phyloP scores from a whole-genome alignment of 2,888 invertebrate species.

The Pinctada fucata region DNA sequence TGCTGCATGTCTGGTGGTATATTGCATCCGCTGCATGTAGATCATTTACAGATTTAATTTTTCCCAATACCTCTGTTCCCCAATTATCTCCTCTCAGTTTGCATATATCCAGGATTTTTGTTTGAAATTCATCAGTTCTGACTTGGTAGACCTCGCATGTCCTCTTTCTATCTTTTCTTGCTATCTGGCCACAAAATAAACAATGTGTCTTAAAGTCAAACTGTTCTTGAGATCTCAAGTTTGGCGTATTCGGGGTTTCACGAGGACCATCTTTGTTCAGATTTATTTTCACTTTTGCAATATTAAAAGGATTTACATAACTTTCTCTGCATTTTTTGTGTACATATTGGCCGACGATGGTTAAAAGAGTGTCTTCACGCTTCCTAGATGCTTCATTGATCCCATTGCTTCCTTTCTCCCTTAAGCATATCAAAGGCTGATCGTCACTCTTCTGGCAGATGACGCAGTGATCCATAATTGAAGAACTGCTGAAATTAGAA shows the following conservation, averaged over 20 bases:
- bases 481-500: too few species aligned
- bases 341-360: neutral
- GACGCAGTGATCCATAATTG: neutral
- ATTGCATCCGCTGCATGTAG: slow-evolving; percentile 28
- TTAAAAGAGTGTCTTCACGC: neutral
- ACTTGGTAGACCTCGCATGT: slow-evolving; percentile 11
- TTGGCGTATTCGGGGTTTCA: too few species aligned
- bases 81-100: slow-evolving; percentile 15
- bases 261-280: too few species aligned
- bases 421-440: neutral
- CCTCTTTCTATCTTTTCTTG: too few species aligned
- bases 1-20: slow-evolving; percentile 33
- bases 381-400: neutral
- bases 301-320: neutral
- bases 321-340: neutral
- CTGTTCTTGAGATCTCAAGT: too few species aligned
- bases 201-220: too few species aligned
- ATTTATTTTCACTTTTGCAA: too few species aligned
- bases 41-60: slow-evolving; percentile 9
- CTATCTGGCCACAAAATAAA: too few species aligned
- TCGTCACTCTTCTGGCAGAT: neutral
- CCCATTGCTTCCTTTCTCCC: neutral
- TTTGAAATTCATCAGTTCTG: slow-evolving; percentile 20
- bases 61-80: neutral
- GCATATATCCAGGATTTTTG: neutral